These are phyloP conservation scores for Semicossyphus pulcher DNA, from an alignment of 2,113 vertebrate genomes.

Conservation along the genomic window DNA sequence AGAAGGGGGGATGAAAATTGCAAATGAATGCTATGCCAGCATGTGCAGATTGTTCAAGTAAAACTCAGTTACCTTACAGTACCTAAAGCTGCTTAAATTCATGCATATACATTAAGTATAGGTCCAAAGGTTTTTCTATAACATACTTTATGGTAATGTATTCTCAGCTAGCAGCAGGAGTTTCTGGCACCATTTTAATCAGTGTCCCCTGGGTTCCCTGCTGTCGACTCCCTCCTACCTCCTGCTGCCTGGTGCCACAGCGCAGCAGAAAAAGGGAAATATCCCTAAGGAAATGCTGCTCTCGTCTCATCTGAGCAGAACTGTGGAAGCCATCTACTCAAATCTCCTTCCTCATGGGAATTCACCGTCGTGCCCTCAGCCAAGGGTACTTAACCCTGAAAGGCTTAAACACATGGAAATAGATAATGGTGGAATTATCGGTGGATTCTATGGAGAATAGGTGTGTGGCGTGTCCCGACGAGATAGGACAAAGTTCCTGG, in stretches of 20 bases:
- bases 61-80: background rate
- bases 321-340: slow-evolving; percentile 31
- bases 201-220: slow-evolving; percentile 20
- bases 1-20: no score
- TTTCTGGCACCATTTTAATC: slow-evolving; percentile 53
- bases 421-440: slow-evolving; percentile 60
- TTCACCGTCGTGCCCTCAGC: slow-evolving; percentile 39
- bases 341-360: slow-evolving; percentile 53
- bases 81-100: background rate
- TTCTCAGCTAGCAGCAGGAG: slow-evolving; percentile 3
- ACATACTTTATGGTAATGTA: slow-evolving; percentile 36
- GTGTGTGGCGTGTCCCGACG: slow-evolving; percentile 36
- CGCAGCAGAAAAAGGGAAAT: slow-evolving; percentile 28
- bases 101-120: slow-evolving; percentile 5
- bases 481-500: slow-evolving; percentile 54
- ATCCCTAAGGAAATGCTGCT: slow-evolving; percentile 39
- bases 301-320: slow-evolving; percentile 49
- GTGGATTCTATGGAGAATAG: slow-evolving; percentile 45
- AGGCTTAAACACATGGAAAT: slow-evolving; percentile 67
- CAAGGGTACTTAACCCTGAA: slow-evolving; percentile 72
- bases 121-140: slow-evolving; percentile 1
- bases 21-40: no score
- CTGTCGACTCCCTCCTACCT: slow-evolving; percentile 14
- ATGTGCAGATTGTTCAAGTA: no score
- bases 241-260: slow-evolving; percentile 12